Conservation (phyloP, 2,888 invertebrate genomes). For the Ormyrus thymus region DNA sequence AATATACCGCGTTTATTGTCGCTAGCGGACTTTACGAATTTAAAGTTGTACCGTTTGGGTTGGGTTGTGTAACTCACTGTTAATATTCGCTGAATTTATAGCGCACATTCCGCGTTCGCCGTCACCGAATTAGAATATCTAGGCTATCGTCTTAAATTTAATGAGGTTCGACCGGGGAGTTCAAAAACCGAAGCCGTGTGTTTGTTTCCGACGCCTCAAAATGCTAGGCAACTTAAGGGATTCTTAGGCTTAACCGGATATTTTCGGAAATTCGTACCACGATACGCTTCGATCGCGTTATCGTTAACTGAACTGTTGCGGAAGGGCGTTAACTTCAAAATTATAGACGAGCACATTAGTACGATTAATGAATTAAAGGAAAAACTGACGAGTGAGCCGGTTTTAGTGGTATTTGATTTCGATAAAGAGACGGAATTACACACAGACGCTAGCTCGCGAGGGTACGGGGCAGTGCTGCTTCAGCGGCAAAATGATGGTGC, state of each 20-base stretch:
- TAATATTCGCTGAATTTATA: neutral
- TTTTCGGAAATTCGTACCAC: neutral
- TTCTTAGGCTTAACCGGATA: neutral
- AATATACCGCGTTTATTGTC: neutral
- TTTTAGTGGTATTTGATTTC: neutral
- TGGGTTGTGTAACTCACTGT: neutral
- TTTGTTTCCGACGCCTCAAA: neutral
- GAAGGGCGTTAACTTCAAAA: neutral
- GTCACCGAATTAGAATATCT: neutral
- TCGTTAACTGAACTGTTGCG: neutral
- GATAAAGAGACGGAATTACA: constrained; percentile 50
- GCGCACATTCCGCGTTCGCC: neutral
- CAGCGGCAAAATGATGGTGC: neutral
- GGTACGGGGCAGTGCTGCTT: neutral
- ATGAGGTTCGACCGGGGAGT: neutral
- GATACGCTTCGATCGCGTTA: neutral
- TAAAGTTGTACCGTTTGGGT: too few relatives aligned
- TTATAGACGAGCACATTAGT: neutral
- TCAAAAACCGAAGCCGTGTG: neutral
- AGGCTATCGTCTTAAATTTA: neutral
- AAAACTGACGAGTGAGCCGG: neutral
- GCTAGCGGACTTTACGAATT: neutral
- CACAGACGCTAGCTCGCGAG: neutral
- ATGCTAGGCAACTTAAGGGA: neutral
- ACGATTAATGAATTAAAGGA: neutral